Evolutionary conservation across 2,888 invertebrate species (phyloP).

Genomic region (Drosophila borealis): DNA sequence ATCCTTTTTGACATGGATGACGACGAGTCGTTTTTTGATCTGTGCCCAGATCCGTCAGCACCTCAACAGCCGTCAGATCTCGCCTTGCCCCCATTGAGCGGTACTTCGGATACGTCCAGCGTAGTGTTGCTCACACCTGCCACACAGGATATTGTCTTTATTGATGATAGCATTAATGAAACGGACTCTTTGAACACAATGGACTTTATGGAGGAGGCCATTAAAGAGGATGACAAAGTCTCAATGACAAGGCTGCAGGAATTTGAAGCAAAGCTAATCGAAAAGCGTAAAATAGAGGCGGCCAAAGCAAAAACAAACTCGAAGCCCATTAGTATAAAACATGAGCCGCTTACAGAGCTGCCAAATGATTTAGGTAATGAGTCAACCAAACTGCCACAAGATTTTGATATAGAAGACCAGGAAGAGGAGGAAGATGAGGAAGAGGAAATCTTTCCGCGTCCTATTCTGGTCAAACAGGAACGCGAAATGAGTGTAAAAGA

Average conservation of each 20-base stretch:
- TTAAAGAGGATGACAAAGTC: constrained; percentile 61
- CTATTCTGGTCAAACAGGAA: constrained; percentile 62
- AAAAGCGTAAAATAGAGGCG: constrained; percentile 44
- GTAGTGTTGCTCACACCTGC: constrained; percentile 79
- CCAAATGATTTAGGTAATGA: constrained; percentile 51
- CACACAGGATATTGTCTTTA: constrained; percentile 82
- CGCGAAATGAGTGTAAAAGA: constrained; percentile 50
- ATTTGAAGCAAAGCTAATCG: constrained; percentile 69
- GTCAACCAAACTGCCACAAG: constrained; percentile 59
- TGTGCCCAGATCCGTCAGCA: constrained; percentile 32
- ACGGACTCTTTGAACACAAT: constrained; percentile 61
- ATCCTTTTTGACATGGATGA: constrained; percentile 57
- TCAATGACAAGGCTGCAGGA: constrained; percentile 62
- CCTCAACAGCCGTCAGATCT: constrained; percentile 2
- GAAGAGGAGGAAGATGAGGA: constrained; percentile 41
- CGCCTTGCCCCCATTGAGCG: constrained; percentile 36
- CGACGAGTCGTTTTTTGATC: constrained; percentile 53
- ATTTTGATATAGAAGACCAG: constrained; percentile 53
- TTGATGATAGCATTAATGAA: constrained; percentile 75
- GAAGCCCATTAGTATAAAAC: constrained; percentile 24
- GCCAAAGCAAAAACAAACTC: neutral
- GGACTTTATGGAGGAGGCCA: constrained; percentile 73
- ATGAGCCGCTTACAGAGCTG: constrained; percentile 57
- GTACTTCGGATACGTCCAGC: constrained; percentile 60
- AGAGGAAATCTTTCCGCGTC: constrained; percentile 66